These are phyloP conservation scores for Apodemia mormo DNA, from an alignment of 2,888 invertebrate genomes.

Conservation along the genomic window DNA sequence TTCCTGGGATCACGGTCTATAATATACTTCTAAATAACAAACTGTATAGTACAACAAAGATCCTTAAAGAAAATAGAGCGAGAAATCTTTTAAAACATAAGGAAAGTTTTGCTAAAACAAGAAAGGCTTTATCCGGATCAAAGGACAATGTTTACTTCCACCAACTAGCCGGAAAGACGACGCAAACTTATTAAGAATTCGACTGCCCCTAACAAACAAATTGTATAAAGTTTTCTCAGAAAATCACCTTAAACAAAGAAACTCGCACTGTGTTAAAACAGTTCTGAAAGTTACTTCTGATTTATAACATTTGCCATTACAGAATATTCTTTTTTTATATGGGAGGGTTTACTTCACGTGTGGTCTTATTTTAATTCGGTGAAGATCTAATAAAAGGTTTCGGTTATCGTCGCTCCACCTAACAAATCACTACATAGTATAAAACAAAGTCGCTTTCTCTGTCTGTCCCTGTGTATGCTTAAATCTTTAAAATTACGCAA, in stretches of 20 bases:
- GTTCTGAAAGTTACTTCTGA: neutral
- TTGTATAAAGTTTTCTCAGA: slow-evolving; percentile 4
- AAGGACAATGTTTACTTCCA: slow-evolving; percentile 13
- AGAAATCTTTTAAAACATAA: slow-evolving; percentile 4
- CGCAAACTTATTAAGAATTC: slow-evolving; percentile 14
- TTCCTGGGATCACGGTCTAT: too few species aligned
- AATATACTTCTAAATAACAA: neutral
- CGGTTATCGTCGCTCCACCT: too few species aligned
- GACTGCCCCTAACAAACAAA: slow-evolving; percentile 16
- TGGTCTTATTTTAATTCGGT: too few species aligned
- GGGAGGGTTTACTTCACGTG: too few species aligned
- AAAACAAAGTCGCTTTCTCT: too few species aligned
- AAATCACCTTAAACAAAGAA: slow-evolving; percentile 13
- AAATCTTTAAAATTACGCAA: too few species aligned
- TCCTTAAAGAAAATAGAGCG: neutral
- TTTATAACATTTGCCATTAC: neutral
- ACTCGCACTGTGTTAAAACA: neutral
- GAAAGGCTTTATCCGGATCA: slow-evolving; percentile 12
- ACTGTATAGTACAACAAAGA: neutral
- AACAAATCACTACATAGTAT: too few species aligned
- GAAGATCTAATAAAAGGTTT: too few species aligned
- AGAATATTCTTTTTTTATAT: neutral
- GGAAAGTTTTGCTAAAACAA: slow-evolving; percentile 3
- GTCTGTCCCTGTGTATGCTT: too few species aligned
- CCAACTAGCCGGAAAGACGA: slow-evolving; percentile 11